phyloP scores from a whole-genome alignment of 2,113 vertebrate species.

The Microcebus ravelobensis region DNA sequence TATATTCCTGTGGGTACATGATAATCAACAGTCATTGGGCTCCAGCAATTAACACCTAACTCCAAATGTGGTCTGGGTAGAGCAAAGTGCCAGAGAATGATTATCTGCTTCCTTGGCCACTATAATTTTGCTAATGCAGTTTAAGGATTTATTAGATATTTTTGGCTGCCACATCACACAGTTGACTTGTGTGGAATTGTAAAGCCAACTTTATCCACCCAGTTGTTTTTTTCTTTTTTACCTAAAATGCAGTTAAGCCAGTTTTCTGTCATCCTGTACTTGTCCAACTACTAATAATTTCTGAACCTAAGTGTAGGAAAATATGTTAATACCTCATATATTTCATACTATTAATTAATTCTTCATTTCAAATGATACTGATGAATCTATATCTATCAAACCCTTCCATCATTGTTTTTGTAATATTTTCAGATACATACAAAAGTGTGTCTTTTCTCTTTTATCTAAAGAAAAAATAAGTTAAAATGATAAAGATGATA shows the following conservation, averaged over 20 bases:
- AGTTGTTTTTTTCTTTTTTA: neutral
- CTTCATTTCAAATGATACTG: neutral
- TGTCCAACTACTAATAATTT: conserved; percentile 26
- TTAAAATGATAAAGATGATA: neutral
- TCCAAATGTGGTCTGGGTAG: conserved; percentile 52
- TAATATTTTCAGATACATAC: neutral
- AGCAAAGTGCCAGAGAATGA: conserved; percentile 3
- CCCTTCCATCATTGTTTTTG: neutral
- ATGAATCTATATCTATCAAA: neutral
- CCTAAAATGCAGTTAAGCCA: conserved; percentile 23
- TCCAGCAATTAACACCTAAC: conserved; percentile 25
- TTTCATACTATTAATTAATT: neutral
- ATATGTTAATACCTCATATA: neutral
- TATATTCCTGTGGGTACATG: neutral
- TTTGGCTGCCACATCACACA: conserved; percentile 59
- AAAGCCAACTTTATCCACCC: conserved; percentile 30
- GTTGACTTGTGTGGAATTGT: conserved; percentile 53
- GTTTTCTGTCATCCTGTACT: neutral
- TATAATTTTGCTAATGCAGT: conserved; percentile 61
- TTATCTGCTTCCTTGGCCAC: conserved; percentile 50
- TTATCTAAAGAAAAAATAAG: neutral
- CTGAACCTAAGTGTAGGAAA: neutral
- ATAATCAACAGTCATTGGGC: conserved; percentile 33
- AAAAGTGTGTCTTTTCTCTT: neutral
- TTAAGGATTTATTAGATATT: conserved; percentile 52